A percentile compares a stretch with the other conserved stretches of the same genome.
These are phyloP conservation scores for Prenolepis imparis DNA, from an alignment of 2,888 invertebrate genomes.

Conservation along the genomic window DNA sequence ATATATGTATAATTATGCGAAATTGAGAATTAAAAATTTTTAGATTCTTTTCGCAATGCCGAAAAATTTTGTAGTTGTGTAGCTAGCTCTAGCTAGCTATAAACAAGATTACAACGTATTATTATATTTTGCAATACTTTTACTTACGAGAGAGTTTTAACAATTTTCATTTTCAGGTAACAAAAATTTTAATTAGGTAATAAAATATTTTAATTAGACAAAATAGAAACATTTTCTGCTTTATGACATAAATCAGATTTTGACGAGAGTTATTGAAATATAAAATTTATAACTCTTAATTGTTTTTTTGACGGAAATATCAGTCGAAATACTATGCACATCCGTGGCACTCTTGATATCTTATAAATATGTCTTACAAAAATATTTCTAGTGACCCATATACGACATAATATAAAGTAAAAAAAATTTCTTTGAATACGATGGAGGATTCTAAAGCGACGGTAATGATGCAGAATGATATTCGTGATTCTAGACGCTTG, in stretches of 20 bases:
- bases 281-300: neutral
- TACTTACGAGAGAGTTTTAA: neutral
- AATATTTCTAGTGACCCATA: neutral
- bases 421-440: constrained; percentile 14
- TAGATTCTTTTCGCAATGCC: neutral
- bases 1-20: neutral
- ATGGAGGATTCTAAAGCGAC: constrained; percentile 39
- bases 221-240: constrained; percentile 2
- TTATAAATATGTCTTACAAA: neutral
- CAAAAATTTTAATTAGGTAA: neutral
- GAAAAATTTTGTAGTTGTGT: neutral
- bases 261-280: neutral
- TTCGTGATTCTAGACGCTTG: constrained; percentile 85
- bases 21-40: neutral
- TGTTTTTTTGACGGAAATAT: neutral
- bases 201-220: neutral
- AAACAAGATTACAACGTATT: neutral
- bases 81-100: too few species aligned
- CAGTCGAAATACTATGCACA: neutral
- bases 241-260: neutral
- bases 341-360: neutral
- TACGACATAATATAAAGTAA: neutral
- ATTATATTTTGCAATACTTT: neutral
- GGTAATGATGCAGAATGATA: constrained; percentile 71
- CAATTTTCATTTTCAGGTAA: neutral